phyloP scores from a whole-genome alignment of 2,113 vertebrate species.

The Propithecus coquereli region DNA sequence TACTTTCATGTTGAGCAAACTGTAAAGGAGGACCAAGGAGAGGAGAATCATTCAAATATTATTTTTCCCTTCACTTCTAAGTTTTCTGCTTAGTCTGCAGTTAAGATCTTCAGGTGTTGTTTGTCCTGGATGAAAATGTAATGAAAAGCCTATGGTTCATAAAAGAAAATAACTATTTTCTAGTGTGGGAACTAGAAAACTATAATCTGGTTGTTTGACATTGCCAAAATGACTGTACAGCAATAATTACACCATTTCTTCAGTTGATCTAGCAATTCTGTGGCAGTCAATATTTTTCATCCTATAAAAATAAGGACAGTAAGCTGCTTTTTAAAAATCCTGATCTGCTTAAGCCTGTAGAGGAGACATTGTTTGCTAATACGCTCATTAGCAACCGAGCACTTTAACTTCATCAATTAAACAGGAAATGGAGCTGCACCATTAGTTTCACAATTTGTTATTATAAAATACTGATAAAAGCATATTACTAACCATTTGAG shows the following conservation, averaged over 20 bases:
- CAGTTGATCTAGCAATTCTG: constrained; percentile 80
- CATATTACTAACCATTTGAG: constrained; percentile 58
- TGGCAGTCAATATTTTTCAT: constrained; percentile 80
- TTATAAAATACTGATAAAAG: constrained; percentile 70
- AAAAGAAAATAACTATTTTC: constrained; percentile 80
- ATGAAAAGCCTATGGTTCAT: constrained; percentile 78
- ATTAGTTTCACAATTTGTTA: constrained; percentile 78
- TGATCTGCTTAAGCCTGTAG: constrained; percentile 84
- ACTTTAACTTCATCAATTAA: constrained; percentile 86
- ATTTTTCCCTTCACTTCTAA: constrained; percentile 73
- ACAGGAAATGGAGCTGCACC: constrained; percentile 77
- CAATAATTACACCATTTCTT: constrained; percentile 81
- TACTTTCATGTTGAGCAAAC: constrained; percentile 80
- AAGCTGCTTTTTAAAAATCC: constrained; percentile 83
- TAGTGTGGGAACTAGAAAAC: constrained; percentile 71
- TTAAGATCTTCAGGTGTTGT: constrained; percentile 82
- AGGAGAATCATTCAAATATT: constrained; percentile 76
- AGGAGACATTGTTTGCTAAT: constrained; percentile 85
- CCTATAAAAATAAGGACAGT: constrained; percentile 81
- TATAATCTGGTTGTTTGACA: constrained; percentile 78
- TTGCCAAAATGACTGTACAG: constrained; percentile 77
- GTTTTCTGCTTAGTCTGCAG: constrained; percentile 80
- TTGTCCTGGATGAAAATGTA: constrained; percentile 79
- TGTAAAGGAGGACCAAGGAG: constrained; percentile 32
- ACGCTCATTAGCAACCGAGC: constrained; percentile 84